Evolutionary conservation across 1,140 invertebrate species (phyloP), one percentile per base, ranked within the genome.

Genomic region (Stegodyphus dumicola): DNA sequence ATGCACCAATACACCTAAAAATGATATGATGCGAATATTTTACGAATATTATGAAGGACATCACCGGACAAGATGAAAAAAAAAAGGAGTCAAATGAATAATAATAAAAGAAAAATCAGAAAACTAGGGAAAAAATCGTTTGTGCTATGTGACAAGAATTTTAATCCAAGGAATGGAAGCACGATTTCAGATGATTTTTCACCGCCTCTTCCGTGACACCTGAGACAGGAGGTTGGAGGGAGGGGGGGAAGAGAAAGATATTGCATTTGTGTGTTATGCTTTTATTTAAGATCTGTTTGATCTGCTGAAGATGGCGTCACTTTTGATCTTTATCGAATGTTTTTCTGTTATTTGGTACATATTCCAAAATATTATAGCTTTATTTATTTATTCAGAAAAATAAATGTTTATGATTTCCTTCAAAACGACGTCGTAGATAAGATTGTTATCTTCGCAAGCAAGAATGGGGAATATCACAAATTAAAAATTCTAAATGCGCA

Each of bases 121-220:
- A n/a, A 33, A 49, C 7, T 64, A 60, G 9, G 7, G 7, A 13
- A 65, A 77, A 65, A 77, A 52, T 49, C 65, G 17, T 49, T 13
- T n/a, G 13, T 64, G 52, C 76, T 64, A 67, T 67, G 48, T 52
- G 76, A 66, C 76, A 77, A 67, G 76, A 77, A 77, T 77, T 67
- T 77, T 77, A 77, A 77, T 77, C 76, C 64, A 17, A 53, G 10
- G 56, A 11, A 48, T 53, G 60, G 60, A 33, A 77, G 48, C 15
- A 17, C 65, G 76, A 77, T 52, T 49, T 65, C 76, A 17, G 33
- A 77, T 64, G 33, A 77, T 77, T 77, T 77, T 52, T 77, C 76
- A 77, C 60, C 76, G 33, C 60, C 64, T 77, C 48, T 13, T 53
- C 7, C 53, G 65, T 77, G 64, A 67, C 54, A 76, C 15, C 49